Evolutionary conservation across 2,888 invertebrate species (phyloP), one percentile per base, ranked within the genome.

Genomic region (Dysmachus trigonus): DNA sequence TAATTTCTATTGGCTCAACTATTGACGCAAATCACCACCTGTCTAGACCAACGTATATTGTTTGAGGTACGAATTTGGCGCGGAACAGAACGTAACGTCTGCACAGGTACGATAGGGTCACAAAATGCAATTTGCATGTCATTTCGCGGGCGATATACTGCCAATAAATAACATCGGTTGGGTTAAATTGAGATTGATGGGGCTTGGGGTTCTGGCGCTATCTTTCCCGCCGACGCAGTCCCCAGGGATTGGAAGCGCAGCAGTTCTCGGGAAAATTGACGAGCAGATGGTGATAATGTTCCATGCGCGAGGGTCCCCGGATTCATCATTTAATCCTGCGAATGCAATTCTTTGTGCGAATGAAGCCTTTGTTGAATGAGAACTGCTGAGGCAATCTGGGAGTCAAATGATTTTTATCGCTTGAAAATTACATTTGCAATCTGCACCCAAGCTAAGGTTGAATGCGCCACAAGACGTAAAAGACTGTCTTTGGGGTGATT

Each of bases 261-360:
- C 81, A 27, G 84, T 76, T 87, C 84, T 86, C 81, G 86, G 74
- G 86, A 86, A 87, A 87, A 86, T 86, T 74, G 85, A 87, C 86
- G 85, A 87, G 86, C 87, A 87, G 87, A 87, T 87, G 87, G 86
- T 81, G 82, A 87, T 86, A 87, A 87, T 87, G 86, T 31, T 53
- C 35, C 74, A n/a, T 53, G 18, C 27, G 22, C 53, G 27, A 73
- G n/a, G 85, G 22, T 27, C 27, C 53, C 62, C 33, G 83, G 10
- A 38, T 53, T 27, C 31, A 38, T 71, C 31, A 35, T 77, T 38
- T 82, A 82, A 71, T 82, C 31, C 62, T 27, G 76, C 76, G 53
- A 85, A 85, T 22, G 74, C 22, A 76, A 74, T 47, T 85, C 73
- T 85, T 51, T 51, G 35, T 83, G 85, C 74, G 13, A 53, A 33